phyloP scores from a whole-genome alignment of 2,888 invertebrate genomes.

The Stramonita haemastoma region DNA sequence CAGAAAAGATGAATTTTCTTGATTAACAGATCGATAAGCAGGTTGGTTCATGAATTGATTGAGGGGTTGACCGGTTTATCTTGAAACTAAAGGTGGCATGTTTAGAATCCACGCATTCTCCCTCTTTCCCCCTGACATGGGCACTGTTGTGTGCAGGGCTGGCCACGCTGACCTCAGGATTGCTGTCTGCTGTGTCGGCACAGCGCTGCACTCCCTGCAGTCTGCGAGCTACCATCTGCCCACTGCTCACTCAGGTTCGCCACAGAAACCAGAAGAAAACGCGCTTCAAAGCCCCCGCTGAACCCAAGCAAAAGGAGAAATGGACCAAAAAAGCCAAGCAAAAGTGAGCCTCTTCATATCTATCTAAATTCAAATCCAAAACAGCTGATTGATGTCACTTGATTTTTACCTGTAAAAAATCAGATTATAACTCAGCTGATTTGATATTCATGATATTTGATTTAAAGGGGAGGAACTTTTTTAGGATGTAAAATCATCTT shows the following conservation, averaged over 20 bases:
- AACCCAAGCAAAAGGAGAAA: conserved; percentile 43
- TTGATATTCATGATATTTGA: too few relatives aligned
- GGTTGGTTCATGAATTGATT: too few relatives aligned
- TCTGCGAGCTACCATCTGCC: background rate
- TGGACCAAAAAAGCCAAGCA: conserved; percentile 42
- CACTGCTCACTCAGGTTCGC: conserved; percentile 25
- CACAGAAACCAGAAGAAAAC: conserved; percentile 21
- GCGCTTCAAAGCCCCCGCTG: conserved; percentile 45
- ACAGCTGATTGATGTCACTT: too few relatives aligned
- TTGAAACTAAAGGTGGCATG: too few relatives aligned
- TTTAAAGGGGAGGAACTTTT: background rate
- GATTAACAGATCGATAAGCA: too few relatives aligned
- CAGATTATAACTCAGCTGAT: too few relatives aligned
- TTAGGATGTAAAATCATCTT: too few relatives aligned
- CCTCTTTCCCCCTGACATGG: too few relatives aligned
- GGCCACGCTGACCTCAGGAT: background rate
- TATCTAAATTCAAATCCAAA: background rate
- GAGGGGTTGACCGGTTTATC: too few relatives aligned
- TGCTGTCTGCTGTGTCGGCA: background rate
- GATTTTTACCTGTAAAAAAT: too few relatives aligned
- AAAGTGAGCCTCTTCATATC: conserved; percentile 9
- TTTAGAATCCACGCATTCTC: too few relatives aligned
- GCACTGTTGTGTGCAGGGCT: background rate
- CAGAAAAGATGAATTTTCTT: too few relatives aligned
- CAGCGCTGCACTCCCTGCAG: conserved; percentile 10